These are phyloP conservation scores for Sisor rabdophorus DNA, from an alignment of 2,113 vertebrate genomes.

Conservation along the genomic window DNA sequence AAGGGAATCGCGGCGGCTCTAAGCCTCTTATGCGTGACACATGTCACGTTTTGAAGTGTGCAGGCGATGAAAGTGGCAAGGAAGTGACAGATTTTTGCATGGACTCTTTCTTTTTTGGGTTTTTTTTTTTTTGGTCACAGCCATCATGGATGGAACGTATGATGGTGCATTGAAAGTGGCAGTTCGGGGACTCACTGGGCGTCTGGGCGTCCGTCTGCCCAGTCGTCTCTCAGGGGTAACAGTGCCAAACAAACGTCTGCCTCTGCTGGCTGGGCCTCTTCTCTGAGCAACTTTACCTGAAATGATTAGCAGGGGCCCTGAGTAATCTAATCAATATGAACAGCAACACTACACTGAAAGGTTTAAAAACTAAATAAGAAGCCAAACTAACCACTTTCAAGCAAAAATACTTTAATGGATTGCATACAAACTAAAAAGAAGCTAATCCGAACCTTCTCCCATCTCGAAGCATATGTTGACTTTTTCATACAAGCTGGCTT, in stretches of 20 bases:
- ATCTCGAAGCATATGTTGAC: slow-evolving; percentile 19
- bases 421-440: background rate
- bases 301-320: background rate
- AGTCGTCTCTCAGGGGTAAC: slow-evolving; percentile 54
- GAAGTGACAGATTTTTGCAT: slow-evolving; percentile 65
- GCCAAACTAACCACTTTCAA: background rate
- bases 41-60: slow-evolving; percentile 76
- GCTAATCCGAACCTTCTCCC: slow-evolving; percentile 12
- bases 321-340: too few relatives aligned
- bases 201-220: slow-evolving; percentile 59
- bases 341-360: background rate
- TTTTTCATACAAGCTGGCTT: slow-evolving; percentile 21
- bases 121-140: slow-evolving; percentile 51
- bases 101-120: slow-evolving; percentile 59
- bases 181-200: slow-evolving; percentile 57
- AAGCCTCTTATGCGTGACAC: slow-evolving; percentile 78
- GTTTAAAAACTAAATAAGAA: background rate
- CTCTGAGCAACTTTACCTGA: slow-evolving; percentile 1
- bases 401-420: background rate
- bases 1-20: slow-evolving; percentile 72
- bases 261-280: slow-evolving; percentile 40
- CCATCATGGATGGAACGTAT: slow-evolving; percentile 62
- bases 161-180: slow-evolving; percentile 56
- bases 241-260: slow-evolving; percentile 50
- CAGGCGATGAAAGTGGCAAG: slow-evolving; percentile 71